Conservation (phyloP, 2,888 invertebrate genomes). For the Eupithecia subfuscata region DNA sequence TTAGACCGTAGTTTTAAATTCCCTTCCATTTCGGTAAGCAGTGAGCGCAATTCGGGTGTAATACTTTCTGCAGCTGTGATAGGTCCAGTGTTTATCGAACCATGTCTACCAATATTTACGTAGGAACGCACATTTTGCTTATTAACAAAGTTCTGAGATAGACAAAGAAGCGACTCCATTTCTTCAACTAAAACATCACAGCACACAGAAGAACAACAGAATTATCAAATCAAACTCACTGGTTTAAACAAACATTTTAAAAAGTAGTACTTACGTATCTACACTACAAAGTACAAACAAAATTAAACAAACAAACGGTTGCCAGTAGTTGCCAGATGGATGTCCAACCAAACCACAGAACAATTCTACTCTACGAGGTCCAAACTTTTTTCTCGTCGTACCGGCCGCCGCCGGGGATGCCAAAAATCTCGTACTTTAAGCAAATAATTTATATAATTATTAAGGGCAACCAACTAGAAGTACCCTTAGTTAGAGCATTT, state of each 20-base stretch:
- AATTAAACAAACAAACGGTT: no score
- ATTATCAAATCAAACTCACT: neutral
- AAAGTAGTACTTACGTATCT: no score
- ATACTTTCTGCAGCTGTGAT: constrained; percentile 47
- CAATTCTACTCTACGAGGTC: no score
- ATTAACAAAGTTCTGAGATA: constrained; percentile 70
- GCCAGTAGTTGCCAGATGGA: no score
- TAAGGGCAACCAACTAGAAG: no score
- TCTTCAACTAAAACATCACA: neutral
- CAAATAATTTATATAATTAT: no score
- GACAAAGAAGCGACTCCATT: constrained; percentile 63
- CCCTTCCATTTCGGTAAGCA: constrained; percentile 54
- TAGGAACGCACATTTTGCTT: constrained; percentile 75
- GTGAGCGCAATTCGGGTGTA: constrained; percentile 49
- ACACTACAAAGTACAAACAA: neutral
- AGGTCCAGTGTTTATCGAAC: constrained; percentile 51
- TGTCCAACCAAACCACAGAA: no score
- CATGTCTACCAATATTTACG: constrained; percentile 53
- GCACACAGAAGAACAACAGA: neutral
- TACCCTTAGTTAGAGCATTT: no score
- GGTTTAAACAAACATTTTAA: no score
- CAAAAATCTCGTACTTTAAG: no score
- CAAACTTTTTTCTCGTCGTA: no score
- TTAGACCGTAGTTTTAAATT: constrained; percentile 59
- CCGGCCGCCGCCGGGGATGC: no score